Conservation (phyloP, 2,888 invertebrate species). For the Nomada fabriciana region DNA sequence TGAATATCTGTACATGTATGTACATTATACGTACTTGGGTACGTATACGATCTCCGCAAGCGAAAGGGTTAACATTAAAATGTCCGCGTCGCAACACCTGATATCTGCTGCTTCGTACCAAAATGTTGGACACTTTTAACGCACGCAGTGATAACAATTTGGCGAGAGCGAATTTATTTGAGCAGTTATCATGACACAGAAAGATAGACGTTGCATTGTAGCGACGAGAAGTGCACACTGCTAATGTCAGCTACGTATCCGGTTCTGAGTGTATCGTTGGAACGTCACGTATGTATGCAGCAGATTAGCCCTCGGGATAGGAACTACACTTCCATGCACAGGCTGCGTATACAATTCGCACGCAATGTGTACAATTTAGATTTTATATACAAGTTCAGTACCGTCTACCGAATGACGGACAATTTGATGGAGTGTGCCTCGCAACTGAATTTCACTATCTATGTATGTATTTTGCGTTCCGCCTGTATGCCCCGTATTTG, state of each 20-base stretch:
- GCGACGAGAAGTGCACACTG: constrained; percentile 9
- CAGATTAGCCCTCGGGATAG: constrained; percentile 36
- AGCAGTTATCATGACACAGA: background rate
- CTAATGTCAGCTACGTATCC: constrained; percentile 34
- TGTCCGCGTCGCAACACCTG: too few species aligned
- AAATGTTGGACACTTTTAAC: too few species aligned
- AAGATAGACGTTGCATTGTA: constrained; percentile 1
- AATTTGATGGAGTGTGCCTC: background rate
- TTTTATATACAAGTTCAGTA: constrained; percentile 38
- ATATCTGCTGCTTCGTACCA: too few species aligned
- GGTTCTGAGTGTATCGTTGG: constrained; percentile 33
- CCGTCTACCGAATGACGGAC: constrained; percentile 27
- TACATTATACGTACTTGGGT: too few species aligned
- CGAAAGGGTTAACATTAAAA: too few species aligned
- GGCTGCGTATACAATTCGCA: constrained; percentile 26
- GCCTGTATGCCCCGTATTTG: background rate
- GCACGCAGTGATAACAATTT: too few species aligned
- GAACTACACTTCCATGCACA: constrained; percentile 11
- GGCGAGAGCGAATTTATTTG: background rate
- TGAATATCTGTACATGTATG: too few species aligned
- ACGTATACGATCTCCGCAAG: too few species aligned
- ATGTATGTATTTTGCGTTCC: background rate
- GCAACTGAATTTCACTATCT: constrained; percentile 12
- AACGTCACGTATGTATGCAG: constrained; percentile 28
- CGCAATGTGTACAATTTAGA: constrained; percentile 12